phyloP scores from a whole-genome alignment of 1,140 invertebrate species.

The Arctopsyche grandis region DNA sequence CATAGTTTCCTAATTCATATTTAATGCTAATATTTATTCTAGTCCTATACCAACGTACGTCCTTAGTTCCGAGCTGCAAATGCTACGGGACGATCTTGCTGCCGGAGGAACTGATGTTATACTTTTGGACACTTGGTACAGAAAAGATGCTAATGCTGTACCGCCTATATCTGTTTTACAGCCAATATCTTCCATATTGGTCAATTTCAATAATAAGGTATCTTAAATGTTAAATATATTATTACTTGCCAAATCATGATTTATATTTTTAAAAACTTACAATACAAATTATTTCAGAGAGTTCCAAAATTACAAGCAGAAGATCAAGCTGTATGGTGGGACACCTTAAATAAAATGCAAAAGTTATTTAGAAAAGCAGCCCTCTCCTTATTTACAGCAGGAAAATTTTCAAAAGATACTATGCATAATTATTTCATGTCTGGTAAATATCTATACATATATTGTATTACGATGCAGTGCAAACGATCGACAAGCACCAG shows the following conservation, averaged over 20 bases:
- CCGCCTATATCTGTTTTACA: slow-evolving; percentile 93
- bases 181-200: slow-evolving; percentile 95
- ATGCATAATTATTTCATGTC: slow-evolving; percentile 99
- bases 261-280: no score
- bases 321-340: slow-evolving; percentile 97
- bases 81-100: slow-evolving; percentile 85
- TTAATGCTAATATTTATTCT: slow-evolving; percentile 26
- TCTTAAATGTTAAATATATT: slow-evolving; percentile 33
- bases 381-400: slow-evolving; percentile 82
- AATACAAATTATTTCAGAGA: slow-evolving; percentile 66
- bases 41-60: slow-evolving; percentile 96
- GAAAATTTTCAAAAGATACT: slow-evolving; percentile 90
- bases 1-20: not conserved
- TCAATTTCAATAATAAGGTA: slow-evolving; percentile 99
- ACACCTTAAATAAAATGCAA: slow-evolving; percentile 94
- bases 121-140: slow-evolving; percentile 94
- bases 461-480: not conserved
- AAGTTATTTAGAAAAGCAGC: slow-evolving; percentile 93
- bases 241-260: no score
- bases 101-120: slow-evolving; percentile 83
- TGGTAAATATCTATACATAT: slow-evolving; percentile 68
- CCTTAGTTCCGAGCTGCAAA: slow-evolving; percentile 87
- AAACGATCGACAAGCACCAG: not conserved
- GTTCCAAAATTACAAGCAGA: slow-evolving; percentile 95
- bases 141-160: slow-evolving; percentile 95